Conservation (phyloP, 2,888 invertebrate species). For the Erebia aethiops region DNA sequence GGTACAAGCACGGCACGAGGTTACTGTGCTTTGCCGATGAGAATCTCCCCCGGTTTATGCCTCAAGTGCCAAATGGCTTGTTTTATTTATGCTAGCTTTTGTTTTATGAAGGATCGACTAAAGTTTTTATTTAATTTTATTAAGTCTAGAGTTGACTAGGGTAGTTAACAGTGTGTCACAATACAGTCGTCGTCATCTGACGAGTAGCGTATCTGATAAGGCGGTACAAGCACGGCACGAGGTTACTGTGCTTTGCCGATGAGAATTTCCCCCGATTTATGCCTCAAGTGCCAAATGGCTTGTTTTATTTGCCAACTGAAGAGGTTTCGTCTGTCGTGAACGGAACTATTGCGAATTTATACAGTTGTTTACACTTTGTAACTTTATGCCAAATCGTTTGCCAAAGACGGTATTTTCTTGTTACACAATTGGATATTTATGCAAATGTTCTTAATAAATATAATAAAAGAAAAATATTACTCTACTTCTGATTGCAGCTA, state of each 20-base stretch:
- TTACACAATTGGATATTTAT: too few species aligned
- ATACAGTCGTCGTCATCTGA: conserved; percentile 40
- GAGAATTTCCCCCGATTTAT: conserved; percentile 40
- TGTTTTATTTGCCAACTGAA: conserved; percentile 41
- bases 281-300: conserved; percentile 42
- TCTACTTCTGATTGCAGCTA: too few species aligned
- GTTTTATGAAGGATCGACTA: too few species aligned
- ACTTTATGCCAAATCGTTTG: neutral
- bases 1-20: conserved; percentile 40
- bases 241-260: conserved; percentile 44
- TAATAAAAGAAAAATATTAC: too few species aligned
- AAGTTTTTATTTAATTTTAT: too few species aligned
- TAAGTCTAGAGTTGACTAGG: neutral
- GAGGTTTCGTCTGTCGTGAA: conserved; percentile 23
- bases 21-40: conserved; percentile 43
- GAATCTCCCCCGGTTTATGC: conserved; percentile 41
- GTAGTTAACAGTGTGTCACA: conserved; percentile 32
- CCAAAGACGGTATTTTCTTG: too few species aligned
- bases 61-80: conserved; percentile 42
- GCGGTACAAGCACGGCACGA: conserved; percentile 39
- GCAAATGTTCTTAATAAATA: too few species aligned
- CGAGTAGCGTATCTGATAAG: conserved; percentile 45
- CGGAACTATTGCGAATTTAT: conserved; percentile 8
- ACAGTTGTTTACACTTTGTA: neutral
- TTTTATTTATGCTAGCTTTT: conserved; percentile 35